Percentiles rank a stretch among this genome's conserved stretches.
Conservation (phyloP, 2,888 invertebrate species). For the Lasioglossum oenotherae region DNA sequence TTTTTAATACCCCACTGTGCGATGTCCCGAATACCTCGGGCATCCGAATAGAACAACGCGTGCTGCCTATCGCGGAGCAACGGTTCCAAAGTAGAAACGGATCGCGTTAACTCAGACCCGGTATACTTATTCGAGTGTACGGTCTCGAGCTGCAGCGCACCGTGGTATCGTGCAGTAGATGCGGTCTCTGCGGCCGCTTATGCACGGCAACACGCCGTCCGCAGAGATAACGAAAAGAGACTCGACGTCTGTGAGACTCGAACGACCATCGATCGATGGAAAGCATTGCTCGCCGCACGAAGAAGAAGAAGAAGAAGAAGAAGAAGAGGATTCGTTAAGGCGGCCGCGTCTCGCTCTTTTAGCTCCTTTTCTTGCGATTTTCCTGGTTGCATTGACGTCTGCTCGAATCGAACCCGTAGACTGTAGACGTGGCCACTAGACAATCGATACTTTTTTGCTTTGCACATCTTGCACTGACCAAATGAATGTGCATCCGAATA, state of each 20-base stretch:
- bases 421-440: neutral
- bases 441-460: neutral
- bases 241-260: conserved; percentile 1
- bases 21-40: neutral
- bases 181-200: neutral
- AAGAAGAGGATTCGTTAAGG: conserved; percentile 4
- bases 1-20: no score
- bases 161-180: neutral
- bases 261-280: neutral
- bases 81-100: conserved; percentile 3
- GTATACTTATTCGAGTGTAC: neutral
- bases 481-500: neutral
- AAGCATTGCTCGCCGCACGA: neutral
- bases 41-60: neutral
- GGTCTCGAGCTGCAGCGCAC: neutral
- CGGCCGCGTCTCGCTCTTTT: neutral
- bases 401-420: neutral
- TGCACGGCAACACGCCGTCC: neutral
- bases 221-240: conserved; percentile 5
- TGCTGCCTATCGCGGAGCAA: neutral
- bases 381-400: neutral
- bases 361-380: neutral
- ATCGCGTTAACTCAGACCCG: conserved; percentile 3
- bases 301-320: neutral
- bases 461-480: neutral